These are phyloP conservation scores for Tapirus terrestris DNA, from an alignment of 2,113 vertebrate species.

Conservation along the genomic window DNA sequence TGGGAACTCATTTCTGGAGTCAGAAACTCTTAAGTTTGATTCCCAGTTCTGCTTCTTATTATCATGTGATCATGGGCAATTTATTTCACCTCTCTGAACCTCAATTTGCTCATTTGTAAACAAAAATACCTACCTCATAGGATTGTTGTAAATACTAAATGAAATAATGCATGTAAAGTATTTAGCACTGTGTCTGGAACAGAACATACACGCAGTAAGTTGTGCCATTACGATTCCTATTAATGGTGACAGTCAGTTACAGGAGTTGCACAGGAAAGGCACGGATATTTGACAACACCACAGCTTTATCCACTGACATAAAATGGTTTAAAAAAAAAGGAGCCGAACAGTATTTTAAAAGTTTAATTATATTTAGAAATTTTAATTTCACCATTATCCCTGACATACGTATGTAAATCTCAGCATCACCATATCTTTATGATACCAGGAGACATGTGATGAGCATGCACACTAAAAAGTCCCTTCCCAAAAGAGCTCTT, in stretches of 20 bases:
- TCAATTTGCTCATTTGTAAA: neutral
- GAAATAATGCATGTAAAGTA: neutral
- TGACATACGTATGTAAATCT: neutral
- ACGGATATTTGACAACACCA: neutral
- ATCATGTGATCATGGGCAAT: neutral
- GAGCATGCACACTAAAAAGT: neutral
- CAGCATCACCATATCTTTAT: neutral
- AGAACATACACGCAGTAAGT: neutral
- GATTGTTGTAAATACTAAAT: neutral
- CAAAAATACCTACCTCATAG: neutral
- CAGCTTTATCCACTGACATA: neutral
- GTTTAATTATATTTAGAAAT: neutral
- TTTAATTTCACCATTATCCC: neutral
- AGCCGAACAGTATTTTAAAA: neutral
- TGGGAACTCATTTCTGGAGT: slow-evolving; percentile 8
- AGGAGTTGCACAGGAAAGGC: neutral
- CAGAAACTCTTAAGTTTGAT: neutral
- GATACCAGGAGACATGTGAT: neutral
- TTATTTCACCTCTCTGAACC: neutral
- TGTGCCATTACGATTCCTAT: neutral
- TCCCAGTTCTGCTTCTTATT: neutral
- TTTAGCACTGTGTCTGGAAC: neutral
- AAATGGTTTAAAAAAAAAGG: neutral
- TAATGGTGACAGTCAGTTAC: neutral
- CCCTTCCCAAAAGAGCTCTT: neutral